A percentile compares a stretch with the other conserved stretches of the same genome.
Conservation (phyloP, 2,113 vertebrate genomes). For the Eublepharis macularius region DNA sequence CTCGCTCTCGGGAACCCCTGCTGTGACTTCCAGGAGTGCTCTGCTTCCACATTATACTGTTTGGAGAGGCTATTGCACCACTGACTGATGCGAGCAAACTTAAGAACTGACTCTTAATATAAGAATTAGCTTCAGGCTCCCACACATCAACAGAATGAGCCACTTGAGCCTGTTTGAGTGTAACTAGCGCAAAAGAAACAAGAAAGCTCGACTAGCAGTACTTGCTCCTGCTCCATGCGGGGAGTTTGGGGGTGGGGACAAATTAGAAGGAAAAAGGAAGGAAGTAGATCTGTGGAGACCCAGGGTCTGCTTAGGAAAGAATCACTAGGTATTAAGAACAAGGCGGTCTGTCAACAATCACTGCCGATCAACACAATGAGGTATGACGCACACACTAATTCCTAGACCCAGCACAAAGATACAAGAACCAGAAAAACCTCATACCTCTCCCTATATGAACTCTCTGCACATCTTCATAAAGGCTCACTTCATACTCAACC, state of each 20-base stretch:
- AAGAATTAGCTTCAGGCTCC: not conserved
- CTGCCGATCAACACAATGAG: not conserved
- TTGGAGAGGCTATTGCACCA: too few relatives aligned
- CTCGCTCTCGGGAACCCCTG: not conserved
- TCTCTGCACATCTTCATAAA: not conserved
- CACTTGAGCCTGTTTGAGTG: too few relatives aligned
- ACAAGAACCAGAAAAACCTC: not conserved
- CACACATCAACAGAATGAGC: not conserved
- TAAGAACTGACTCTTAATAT: not conserved
- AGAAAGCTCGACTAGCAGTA: not conserved
- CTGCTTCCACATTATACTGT: not conserved
- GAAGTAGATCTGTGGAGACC: not conserved
- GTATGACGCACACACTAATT: not conserved
- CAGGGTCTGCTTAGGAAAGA: not conserved
- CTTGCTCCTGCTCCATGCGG: not conserved
- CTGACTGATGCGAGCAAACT: not conserved
- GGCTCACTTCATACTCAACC: not conserved
- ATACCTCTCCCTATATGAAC: not conserved
- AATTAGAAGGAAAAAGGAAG: not conserved
- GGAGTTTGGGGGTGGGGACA: too few relatives aligned
- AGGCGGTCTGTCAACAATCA: too few relatives aligned
- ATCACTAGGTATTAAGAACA: not conserved
- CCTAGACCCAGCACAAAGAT: not conserved
- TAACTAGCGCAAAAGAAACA: not conserved
- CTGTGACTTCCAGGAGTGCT: not conserved